These are phyloP conservation scores for Limosa lapponica DNA, from an alignment of 2,797 vertebrate genomes.

Conservation along the genomic window DNA sequence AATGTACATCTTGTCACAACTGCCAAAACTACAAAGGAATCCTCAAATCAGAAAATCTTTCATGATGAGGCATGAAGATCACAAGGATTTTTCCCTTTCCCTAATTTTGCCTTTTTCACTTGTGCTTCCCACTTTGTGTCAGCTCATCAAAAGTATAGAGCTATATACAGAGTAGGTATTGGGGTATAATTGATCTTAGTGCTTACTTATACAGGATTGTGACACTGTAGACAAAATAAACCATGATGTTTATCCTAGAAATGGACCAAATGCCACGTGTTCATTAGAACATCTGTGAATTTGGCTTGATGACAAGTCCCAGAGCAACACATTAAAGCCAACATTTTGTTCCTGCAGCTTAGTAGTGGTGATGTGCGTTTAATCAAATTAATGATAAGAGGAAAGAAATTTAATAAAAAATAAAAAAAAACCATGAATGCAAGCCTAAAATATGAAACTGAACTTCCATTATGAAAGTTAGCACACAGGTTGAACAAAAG, in stretches of 20 bases:
- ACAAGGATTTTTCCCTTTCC: background rate
- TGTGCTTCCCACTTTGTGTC: background rate
- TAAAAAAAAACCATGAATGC: background rate
- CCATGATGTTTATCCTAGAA: slow-evolving; percentile 35
- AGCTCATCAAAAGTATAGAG: background rate
- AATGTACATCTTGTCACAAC: background rate
- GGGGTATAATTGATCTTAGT: background rate
- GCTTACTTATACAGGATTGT: background rate
- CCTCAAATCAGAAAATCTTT: background rate
- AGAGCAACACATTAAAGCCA: slow-evolving; percentile 6
- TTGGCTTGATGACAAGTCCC: slow-evolving; percentile 33
- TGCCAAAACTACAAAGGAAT: background rate
- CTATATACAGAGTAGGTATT: background rate
- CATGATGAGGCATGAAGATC: background rate
- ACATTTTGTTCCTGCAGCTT: background rate
- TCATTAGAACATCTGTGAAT: slow-evolving; percentile 54
- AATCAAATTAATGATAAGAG: background rate
- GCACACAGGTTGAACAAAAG: background rate
- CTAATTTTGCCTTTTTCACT: background rate
- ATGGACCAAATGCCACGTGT: background rate
- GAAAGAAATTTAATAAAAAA: background rate
- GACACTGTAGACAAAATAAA: slow-evolving; percentile 25
- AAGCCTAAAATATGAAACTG: background rate
- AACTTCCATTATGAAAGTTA: background rate
- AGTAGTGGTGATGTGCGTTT: background rate